Base-by-base conservation (phyloP, 2,888 invertebrate genomes). In the Tyria jacobaeae region DNA sequence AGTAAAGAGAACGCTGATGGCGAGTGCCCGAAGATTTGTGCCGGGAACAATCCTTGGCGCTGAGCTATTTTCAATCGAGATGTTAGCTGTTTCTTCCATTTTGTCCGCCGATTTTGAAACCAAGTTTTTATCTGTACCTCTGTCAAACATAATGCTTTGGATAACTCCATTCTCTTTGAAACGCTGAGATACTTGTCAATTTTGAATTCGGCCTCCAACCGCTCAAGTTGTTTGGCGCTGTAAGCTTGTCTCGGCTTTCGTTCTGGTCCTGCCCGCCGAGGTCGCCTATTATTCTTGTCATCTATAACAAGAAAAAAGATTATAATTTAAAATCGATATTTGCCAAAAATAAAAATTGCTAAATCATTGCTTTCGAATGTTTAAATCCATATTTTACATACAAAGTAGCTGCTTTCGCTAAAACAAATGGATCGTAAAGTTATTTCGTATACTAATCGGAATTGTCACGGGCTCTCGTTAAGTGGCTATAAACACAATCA, bases 71-170 rank as follows among this genome's bases (percentile, higher is more conserved):
- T 98, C 69, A 99, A 89, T 3, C 98, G 94, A 0, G 98, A 97
- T 0, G 99, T 98, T 79, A 99, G 91, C 83, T 99, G 99, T 81
- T 99, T 99, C 91, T 99, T 99, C 99, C 99, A 99, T 86, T 99
- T 99, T 0, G 99, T 99, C 67, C 99, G 94, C 62, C 99, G 95
- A 85, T 99, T 98, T 89, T 98, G 98, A 86, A 99, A 99, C 99
- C 99, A 99, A 0, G 99, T 99, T 87, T 99, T 99, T 73, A 99
- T 98, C 91, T 99, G 99, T 0, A 98, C 98, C 91, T 99, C 99
- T 0, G 98, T 98, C 50, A 99, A 94, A 72, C 96, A 97, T 37
- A 99, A 89, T 0, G 96, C 96, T 87, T 98, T 97, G 0, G 99
- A 98, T 5, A 99, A 94, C 79, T 99, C 98, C 96, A 98, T 97